phyloP scores from a whole-genome alignment of 2,113 vertebrate species.

The Ellobius talpinus region DNA sequence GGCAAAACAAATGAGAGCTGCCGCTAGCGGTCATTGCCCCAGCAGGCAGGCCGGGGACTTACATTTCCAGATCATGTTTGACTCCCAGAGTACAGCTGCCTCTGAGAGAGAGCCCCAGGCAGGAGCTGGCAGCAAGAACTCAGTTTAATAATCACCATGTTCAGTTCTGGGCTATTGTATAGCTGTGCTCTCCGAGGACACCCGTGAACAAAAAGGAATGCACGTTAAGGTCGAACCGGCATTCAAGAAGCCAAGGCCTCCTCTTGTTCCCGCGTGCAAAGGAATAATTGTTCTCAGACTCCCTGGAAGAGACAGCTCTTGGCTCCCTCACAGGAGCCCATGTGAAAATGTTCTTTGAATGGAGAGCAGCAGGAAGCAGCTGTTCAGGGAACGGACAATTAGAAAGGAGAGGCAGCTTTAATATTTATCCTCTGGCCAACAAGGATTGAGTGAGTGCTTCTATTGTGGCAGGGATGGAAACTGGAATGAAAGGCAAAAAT shows the following conservation, averaged over 20 bases:
- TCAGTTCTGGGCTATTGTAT: neutral
- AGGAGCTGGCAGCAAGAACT: neutral
- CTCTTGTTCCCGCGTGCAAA: neutral
- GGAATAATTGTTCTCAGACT: slow-evolving; percentile 40
- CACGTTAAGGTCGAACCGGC: neutral
- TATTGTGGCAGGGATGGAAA: neutral
- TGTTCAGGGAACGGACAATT: neutral
- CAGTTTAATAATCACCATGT: neutral
- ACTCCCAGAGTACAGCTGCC: slow-evolving; percentile 12
- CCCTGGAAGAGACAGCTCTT: slow-evolving; percentile 35
- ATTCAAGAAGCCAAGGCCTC: neutral
- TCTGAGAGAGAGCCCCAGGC: neutral
- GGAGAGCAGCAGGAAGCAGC: slow-evolving; percentile 65
- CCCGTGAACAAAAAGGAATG: neutral
- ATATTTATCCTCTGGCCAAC: slow-evolving; percentile 5
- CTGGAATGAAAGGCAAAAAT: neutral
- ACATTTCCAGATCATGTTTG: neutral
- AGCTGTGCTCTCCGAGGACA: neutral
- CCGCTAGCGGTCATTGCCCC: neutral
- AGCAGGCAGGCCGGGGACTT: neutral
- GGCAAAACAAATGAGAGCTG: neutral
- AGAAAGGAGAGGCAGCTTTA: slow-evolving; percentile 35
- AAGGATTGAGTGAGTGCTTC: neutral
- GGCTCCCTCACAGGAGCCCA: slow-evolving; percentile 1
- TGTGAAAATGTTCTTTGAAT: slow-evolving; percentile 27